These are phyloP conservation scores for Mycetomoellerius zeteki DNA, from an alignment of 1,140 invertebrate genomes.

Conservation along the genomic window DNA sequence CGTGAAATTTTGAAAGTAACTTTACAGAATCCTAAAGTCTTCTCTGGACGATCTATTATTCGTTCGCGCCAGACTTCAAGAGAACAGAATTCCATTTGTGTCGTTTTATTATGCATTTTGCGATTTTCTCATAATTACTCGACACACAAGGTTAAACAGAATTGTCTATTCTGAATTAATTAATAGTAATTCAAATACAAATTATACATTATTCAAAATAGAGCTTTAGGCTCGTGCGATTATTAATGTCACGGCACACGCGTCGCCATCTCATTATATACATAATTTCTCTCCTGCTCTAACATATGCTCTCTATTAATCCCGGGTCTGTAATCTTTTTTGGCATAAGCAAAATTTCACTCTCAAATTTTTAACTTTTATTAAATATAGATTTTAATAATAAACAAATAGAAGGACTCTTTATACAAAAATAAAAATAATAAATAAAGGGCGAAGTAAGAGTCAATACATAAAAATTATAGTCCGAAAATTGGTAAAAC, in stretches of 20 bases:
- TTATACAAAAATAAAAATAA: too few species aligned
- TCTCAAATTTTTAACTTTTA: too few species aligned
- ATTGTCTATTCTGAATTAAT: not conserved
- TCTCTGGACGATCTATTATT: not conserved
- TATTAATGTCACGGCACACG: not conserved
- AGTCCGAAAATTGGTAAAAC: too few species aligned
- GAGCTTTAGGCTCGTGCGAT: not conserved
- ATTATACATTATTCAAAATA: not conserved
- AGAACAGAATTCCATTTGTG: not conserved
- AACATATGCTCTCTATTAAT: not conserved
- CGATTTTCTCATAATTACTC: not conserved
- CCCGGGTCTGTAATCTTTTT: too few species aligned
- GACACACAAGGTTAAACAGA: not conserved
- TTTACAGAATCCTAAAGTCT: not conserved
- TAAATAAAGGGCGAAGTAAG: too few species aligned
- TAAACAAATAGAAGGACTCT: too few species aligned
- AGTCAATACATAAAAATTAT: too few species aligned
- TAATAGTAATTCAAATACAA: not conserved
- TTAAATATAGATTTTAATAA: too few species aligned
- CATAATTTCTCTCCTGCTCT: not conserved
- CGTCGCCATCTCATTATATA: not conserved
- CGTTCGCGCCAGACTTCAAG: not conserved
- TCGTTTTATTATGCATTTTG: not conserved
- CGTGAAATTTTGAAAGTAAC: slow-evolving; percentile 1
- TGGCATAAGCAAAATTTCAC: too few species aligned